These are phyloP conservation scores for Acestrorhynchus altus DNA, from an alignment of 2,797 vertebrate species.

Conservation along the genomic window DNA sequence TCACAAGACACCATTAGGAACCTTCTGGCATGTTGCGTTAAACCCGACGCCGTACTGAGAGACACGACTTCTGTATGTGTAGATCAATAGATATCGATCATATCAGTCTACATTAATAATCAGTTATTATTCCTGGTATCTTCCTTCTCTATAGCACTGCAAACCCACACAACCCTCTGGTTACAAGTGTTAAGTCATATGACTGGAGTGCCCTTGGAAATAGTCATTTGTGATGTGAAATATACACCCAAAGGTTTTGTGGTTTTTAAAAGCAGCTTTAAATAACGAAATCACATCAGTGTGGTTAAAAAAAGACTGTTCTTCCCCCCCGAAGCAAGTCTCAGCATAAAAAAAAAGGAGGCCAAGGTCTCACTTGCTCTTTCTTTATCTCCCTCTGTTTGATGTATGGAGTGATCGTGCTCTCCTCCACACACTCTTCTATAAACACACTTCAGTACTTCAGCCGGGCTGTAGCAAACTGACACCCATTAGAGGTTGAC, in stretches of 20 bases:
- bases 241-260: constrained; percentile 4
- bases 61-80: too few species aligned
- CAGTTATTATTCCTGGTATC: too few species aligned
- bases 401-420: constrained; percentile 17
- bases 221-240: constrained; percentile 15
- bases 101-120: too few species aligned
- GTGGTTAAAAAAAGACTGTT: not conserved
- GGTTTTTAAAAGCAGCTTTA: constrained; percentile 21
- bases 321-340: not conserved
- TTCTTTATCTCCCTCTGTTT: constrained; percentile 1
- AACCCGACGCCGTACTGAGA: too few species aligned
- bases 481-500: constrained; percentile 5
- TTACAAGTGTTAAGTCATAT: not conserved
- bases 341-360: not conserved
- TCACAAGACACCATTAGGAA: too few species aligned
- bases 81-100: too few species aligned
- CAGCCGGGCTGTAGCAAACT: not conserved
- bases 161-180: too few species aligned
- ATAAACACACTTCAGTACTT: constrained; percentile 16
- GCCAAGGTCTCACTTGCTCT: not conserved
- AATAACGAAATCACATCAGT: constrained; percentile 36
- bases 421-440: constrained; percentile 10
- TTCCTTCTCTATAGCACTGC: too few species aligned
- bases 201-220: constrained; percentile 22
- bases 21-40: too few species aligned